These are phyloP conservation scores for Crenuchus spilurus DNA, from an alignment of 2,797 vertebrate genomes.

Conservation along the genomic window DNA sequence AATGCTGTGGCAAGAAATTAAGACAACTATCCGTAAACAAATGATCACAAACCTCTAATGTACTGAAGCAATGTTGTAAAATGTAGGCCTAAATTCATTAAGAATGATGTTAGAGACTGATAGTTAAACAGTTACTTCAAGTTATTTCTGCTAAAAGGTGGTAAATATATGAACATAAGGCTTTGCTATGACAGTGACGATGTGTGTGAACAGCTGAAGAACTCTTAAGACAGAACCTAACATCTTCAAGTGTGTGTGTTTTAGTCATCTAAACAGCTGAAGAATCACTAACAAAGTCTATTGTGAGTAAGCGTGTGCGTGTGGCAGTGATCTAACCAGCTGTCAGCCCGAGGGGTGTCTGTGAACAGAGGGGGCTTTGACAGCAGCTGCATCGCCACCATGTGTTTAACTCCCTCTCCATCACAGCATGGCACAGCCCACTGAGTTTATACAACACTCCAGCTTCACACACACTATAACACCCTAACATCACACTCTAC, in stretches of 20 bases:
- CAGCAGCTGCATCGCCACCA: conserved; percentile 43
- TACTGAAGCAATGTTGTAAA: no score
- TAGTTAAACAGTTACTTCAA: no score
- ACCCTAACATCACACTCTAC: no score
- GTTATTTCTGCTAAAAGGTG: no score
- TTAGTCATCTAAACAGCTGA: conserved; percentile 33
- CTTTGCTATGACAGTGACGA: no score
- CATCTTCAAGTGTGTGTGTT: background rate
- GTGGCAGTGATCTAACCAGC: conserved; percentile 12
- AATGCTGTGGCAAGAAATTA: no score
- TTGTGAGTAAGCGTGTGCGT: background rate
- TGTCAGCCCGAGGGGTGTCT: background rate
- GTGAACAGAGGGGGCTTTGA: conserved; percentile 40
- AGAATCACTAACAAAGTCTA: background rate
- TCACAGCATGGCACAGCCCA: conserved; percentile 40
- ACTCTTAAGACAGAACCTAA: background rate
- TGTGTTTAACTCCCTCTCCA: conserved; percentile 40
- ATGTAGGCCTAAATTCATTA: no score
- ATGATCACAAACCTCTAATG: no score
- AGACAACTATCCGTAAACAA: no score
- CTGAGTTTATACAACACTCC: background rate
- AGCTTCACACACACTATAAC: background rate
- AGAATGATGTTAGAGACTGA: no score
- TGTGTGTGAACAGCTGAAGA: no score
- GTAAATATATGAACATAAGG: no score